phyloP scores from a whole-genome alignment of 64 coral and sea anemone species.

The Pachyseris speciosa region DNA sequence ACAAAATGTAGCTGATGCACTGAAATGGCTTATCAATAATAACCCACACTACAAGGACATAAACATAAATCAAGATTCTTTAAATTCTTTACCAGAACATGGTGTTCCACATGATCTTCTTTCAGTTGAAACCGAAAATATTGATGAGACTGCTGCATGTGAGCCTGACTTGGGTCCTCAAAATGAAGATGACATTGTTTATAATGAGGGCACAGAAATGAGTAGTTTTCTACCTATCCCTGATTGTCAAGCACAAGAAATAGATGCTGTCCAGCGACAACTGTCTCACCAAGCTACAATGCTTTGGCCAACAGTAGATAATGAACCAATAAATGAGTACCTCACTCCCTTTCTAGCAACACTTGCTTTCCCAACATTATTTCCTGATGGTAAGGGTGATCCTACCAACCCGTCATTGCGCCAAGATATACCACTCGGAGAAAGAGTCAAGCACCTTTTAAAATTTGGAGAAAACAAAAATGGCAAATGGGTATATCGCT shows the following conservation, averaged over 20 bases:
- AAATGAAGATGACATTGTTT: background rate
- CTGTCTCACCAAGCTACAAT: background rate
- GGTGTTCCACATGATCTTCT: no score
- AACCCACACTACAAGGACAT: no score
- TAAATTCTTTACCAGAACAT: no score
- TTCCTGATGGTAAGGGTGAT: background rate
- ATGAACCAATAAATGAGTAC: background rate
- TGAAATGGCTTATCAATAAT: no score
- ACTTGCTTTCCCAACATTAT: background rate
- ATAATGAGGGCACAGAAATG: background rate
- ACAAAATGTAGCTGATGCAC: no score
- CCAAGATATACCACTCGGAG: background rate
- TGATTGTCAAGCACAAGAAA: background rate
- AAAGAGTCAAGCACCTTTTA: conserved; percentile 59
- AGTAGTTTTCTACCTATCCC: background rate
- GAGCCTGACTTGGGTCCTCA: background rate
- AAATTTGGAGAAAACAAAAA: conserved; percentile 57
- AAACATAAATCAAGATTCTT: no score
- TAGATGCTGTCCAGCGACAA: background rate
- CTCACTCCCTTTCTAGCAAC: background rate
- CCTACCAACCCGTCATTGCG: background rate
- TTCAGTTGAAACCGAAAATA: background rate
- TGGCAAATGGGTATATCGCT: conserved; percentile 64
- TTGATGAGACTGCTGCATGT: background rate
- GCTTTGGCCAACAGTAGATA: background rate